Evolutionary conservation across 2,113 vertebrate species (phyloP), one percentile per base, ranked within the genome.

Genomic region (Felis chaus): DNA sequence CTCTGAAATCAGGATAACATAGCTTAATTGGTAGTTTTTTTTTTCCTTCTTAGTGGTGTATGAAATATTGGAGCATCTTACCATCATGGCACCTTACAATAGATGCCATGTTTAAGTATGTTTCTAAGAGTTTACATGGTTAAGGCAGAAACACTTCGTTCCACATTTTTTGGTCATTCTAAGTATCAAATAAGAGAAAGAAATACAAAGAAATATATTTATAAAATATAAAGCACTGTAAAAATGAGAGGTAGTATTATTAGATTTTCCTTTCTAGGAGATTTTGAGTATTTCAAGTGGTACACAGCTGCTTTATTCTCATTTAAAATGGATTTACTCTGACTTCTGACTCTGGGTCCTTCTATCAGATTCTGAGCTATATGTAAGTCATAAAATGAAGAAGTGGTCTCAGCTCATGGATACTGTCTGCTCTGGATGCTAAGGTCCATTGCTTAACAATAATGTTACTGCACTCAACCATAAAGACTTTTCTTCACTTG

Each of bases 271-370:
- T 76, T 65, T 69, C 48, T 89, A 55, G 16, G 89, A 91, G 63
- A 91, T 33, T 81, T 79, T 83, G 33, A 95, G 31, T 95, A 82
- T 90, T 91, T 96, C 39, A 98, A 36, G 61, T 84, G 36, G 14
- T 81, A 84, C 13, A 80, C 91, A 84, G 36, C 6, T 94, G 36
- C 15, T 36, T 14, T 25, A 96, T 88, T 96, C 33, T 78, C 33
- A 89, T 88, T 97, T 95, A 94, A 94, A 95, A 92, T 16, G 31
- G 74, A 94, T 69, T 92, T 71, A 85, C 25, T 94, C 61, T 90
- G 80, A 83, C 76, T 95, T 95, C 79, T 88, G 41, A 95, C 81
- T 89, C 27, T 55, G 55, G 41, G 36, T 94, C 39, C 29, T 25
- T 84, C 48, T 55, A 73, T 81, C 76, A 89, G 23, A 96, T 11